These are phyloP conservation scores for Eidolon helvum DNA, from an alignment of 2,113 vertebrate species.

Conservation along the genomic window DNA sequence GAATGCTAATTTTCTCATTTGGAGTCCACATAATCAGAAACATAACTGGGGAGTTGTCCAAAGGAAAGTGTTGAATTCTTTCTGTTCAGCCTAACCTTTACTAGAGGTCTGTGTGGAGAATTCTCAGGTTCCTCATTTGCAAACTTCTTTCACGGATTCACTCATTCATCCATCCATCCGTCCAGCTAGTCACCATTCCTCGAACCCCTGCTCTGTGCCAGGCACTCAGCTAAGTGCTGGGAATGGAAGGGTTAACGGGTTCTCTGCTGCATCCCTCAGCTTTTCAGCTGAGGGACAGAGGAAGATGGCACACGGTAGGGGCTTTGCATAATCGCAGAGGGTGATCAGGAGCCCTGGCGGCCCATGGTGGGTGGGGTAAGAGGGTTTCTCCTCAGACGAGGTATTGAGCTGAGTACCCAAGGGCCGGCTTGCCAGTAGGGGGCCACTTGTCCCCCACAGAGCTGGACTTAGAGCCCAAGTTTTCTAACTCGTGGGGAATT, in stretches of 20 bases:
- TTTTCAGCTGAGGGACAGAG: background rate
- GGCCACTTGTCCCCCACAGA: background rate
- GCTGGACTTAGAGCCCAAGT: background rate
- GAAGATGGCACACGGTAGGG: too few species aligned
- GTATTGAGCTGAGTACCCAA: background rate
- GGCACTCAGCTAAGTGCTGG: background rate
- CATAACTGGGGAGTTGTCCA: background rate
- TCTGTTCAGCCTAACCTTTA: background rate
- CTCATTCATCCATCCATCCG: background rate
- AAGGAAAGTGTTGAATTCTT: background rate
- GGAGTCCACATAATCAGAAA: background rate
- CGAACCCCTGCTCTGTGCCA: accelerated
- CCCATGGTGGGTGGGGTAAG: accelerated
- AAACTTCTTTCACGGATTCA: background rate
- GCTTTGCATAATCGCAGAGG: background rate
- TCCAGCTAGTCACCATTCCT: too few species aligned
- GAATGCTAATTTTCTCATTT: constrained; percentile 39
- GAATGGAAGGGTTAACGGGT: background rate
- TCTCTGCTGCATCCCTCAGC: background rate
- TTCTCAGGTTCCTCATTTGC: background rate
- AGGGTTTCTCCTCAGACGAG: background rate
- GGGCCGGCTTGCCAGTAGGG: background rate
- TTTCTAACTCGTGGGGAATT: background rate
- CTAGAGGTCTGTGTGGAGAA: background rate
- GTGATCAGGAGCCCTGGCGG: background rate